Evolutionary conservation across 2,113 vertebrate species (phyloP).

Genomic region (Aphyosemion australe): DNA sequence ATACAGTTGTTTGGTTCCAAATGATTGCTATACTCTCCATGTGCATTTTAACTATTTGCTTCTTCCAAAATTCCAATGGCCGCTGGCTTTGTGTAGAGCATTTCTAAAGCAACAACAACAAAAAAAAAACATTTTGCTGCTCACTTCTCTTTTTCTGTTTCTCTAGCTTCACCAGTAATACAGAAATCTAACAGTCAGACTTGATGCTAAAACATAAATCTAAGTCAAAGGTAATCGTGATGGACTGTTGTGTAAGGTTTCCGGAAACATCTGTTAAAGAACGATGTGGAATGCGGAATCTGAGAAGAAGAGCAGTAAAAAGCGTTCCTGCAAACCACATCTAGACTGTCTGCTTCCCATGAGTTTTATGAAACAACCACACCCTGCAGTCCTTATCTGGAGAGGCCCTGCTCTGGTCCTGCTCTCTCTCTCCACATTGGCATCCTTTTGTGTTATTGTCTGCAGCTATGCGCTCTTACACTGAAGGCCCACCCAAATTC

Average conservation of each 20-base stretch:
- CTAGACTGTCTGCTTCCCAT: constrained; percentile 9
- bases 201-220: no score
- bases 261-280: not conserved
- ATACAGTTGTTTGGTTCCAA: no score
- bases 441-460: constrained; percentile 21
- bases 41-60: no score
- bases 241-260: not conserved
- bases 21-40: no score
- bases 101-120: no score
- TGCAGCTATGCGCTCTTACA: not conserved
- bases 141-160: no score
- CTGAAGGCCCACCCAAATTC: constrained; percentile 22
- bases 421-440: constrained; percentile 9
- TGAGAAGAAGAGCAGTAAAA: not conserved
- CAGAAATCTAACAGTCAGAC: no score
- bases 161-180: no score
- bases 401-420: not conserved
- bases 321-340: constrained; percentile 23
- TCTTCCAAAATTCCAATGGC: no score
- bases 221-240: not conserved
- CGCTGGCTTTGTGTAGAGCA: no score
- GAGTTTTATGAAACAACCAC: constrained; percentile 34
- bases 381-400: constrained; percentile 32
- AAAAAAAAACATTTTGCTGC: no score
- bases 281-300: not conserved